Conservation (phyloP, 2,113 vertebrate genomes). For the Sinosuthora webbiana region DNA sequence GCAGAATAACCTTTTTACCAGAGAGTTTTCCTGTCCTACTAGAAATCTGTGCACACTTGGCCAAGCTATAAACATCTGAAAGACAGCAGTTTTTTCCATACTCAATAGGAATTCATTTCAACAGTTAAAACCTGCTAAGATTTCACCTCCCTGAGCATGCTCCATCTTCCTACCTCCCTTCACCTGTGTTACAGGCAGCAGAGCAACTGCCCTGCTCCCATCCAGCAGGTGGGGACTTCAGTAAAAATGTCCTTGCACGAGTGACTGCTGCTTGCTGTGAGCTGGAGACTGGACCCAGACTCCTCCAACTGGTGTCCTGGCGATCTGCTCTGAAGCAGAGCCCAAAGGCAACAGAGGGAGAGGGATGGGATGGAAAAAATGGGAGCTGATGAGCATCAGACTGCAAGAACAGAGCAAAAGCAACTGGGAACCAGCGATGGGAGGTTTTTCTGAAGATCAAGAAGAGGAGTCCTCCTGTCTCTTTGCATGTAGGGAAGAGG, state of each 20-base stretch:
- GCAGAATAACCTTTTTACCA: slow-evolving; percentile 52
- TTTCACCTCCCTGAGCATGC: neutral
- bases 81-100: slow-evolving; percentile 27
- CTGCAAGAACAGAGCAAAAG: neutral
- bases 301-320: neutral
- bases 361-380: neutral
- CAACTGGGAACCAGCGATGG: neutral
- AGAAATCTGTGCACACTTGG: slow-evolving; percentile 35
- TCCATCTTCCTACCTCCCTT: neutral
- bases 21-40: slow-evolving; percentile 46
- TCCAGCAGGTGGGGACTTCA: neutral
- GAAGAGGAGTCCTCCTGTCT: neutral
- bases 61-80: slow-evolving; percentile 48
- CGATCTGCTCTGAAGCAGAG: neutral
- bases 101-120: slow-evolving; percentile 5
- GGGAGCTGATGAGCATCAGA: neutral
- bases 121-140: slow-evolving; percentile 36
- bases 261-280: neutral
- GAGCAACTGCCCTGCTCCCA: neutral
- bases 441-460: neutral
- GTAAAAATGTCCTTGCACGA: neutral
- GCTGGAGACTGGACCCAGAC: neutral
- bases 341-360: neutral
- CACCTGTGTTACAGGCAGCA: neutral
- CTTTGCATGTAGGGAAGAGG: neutral